Conservation (phyloP, 2,888 invertebrate species). For the Plusia festucae region DNA sequence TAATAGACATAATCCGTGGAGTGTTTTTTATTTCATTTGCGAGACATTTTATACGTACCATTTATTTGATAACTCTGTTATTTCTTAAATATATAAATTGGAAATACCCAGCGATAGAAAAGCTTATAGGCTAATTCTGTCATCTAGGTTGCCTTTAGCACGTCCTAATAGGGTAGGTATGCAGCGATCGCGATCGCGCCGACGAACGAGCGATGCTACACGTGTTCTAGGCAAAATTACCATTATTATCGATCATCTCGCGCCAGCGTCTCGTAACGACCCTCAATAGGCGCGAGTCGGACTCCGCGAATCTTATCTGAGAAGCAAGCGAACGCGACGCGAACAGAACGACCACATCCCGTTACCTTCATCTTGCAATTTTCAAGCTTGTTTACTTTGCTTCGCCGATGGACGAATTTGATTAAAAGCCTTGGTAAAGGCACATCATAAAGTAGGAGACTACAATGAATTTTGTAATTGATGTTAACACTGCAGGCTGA, state of each 20-base stretch:
- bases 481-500: slow-evolving; percentile 58
- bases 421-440: slow-evolving; percentile 49
- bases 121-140: slow-evolving; percentile 74
- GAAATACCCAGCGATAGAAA: slow-evolving; percentile 45
- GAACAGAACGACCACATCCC: slow-evolving; percentile 65
- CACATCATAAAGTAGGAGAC: slow-evolving; percentile 48
- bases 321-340: slow-evolving; percentile 59
- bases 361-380: slow-evolving; percentile 73
- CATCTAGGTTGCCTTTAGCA: slow-evolving; percentile 75
- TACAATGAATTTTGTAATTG: slow-evolving; percentile 50
- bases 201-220: slow-evolving; percentile 82
- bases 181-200: slow-evolving; percentile 79
- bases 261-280: slow-evolving; percentile 85
- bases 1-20: slow-evolving; percentile 2
- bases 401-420: slow-evolving; percentile 58
- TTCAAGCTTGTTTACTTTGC: slow-evolving; percentile 75
- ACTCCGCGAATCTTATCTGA: slow-evolving; percentile 78
- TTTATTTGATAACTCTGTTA: background rate
- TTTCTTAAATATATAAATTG: slow-evolving; percentile 27
- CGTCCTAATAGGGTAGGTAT: slow-evolving; percentile 83
- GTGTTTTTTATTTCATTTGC: background rate
- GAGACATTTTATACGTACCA: slow-evolving; percentile 1
- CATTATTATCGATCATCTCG: slow-evolving; percentile 89
- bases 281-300: slow-evolving; percentile 81
- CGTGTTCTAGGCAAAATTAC: slow-evolving; percentile 86